Evolutionary conservation across 1,140 invertebrate genomes (phyloP), one percentile per base, ranked within the genome.

Genomic region (Neotoxoptera formosana): DNA sequence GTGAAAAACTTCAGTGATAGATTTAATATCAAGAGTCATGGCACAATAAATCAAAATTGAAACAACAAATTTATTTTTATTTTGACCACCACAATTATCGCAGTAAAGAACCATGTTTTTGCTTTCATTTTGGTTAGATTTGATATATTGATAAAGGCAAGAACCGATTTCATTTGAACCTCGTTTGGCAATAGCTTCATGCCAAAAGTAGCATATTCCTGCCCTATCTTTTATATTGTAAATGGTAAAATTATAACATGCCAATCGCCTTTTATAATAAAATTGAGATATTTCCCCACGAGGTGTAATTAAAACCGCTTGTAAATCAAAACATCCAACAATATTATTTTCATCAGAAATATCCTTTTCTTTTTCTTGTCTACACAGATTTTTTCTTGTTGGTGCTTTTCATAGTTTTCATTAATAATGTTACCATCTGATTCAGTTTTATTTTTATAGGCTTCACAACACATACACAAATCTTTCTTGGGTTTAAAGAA

Each of bases 121-220:
- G 23, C 47, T 30, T 88, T 88, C 45, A 88, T 88, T 88, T 88
- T 88, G 25, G 1, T 51, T 34, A 20, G 86, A 48, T 88, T 88
- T 88, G 8, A 88, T 88, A 47, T 88, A 88, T n/a, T 88, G 86
- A 88, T 88, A 91, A 87, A 94, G 34, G 48, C 56, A 91, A 83
- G 94, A 93, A 67, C 60, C 81, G 48, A 94, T 90, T 83, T 94
- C 93, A 91, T 94, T 94, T 25, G 94, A 60, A 45, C 93, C 94
- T 93, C 56, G 87, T 36, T 84, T 84, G n/a, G 53, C 93, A 53
- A 94, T 67, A 51, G 53, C 76, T 53, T 94, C 92, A 91, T 93
- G 76, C 56, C 89, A 94, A 60, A 93, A 36, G 47, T 90, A 94
- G 76, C 91, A 94, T 41, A 90, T 47, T 45, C 93, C 53, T 91